Evolutionary conservation across 2,888 invertebrate species (phyloP).

Genomic region (Pseudococcus longispinus): DNA sequence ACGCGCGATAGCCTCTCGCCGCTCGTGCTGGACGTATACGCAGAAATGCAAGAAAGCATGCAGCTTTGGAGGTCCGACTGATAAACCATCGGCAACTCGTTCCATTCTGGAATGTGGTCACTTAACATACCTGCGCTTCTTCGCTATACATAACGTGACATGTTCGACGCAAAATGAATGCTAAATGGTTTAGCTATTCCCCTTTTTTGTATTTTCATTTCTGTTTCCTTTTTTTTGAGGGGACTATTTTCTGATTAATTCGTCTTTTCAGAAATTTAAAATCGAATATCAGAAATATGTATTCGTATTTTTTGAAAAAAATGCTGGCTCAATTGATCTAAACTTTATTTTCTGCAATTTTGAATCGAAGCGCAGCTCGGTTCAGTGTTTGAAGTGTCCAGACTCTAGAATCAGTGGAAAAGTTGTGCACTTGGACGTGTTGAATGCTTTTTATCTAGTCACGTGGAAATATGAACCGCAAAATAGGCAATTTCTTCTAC

Average conservation of each 20-base stretch:
- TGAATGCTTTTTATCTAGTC: background rate
- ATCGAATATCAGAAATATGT: too few relatives aligned
- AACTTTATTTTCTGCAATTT: background rate
- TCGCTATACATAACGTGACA: conserved; percentile 48
- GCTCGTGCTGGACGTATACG: background rate
- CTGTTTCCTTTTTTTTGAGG: background rate
- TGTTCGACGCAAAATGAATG: conserved; percentile 33
- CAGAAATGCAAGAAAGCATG: conserved; percentile 4
- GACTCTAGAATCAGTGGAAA: background rate
- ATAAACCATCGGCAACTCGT: conserved; percentile 49
- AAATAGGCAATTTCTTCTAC: background rate
- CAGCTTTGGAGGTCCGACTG: conserved; percentile 51
- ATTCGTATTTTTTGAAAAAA: too few relatives aligned
- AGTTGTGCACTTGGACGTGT: background rate
- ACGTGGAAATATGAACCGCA: background rate
- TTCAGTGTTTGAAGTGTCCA: background rate
- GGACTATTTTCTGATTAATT: background rate
- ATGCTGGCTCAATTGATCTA: background rate
- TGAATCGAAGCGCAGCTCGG: background rate
- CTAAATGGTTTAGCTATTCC: conserved; percentile 29
- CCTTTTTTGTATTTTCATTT: conserved; percentile 7
- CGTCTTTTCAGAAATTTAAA: too few relatives aligned
- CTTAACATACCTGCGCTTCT: conserved; percentile 47
- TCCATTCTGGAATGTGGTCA: conserved; percentile 51
- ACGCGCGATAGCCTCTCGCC: background rate